Conservation (phyloP, 2,113 vertebrate genomes). For the Ahaetulla prasina region DNA sequence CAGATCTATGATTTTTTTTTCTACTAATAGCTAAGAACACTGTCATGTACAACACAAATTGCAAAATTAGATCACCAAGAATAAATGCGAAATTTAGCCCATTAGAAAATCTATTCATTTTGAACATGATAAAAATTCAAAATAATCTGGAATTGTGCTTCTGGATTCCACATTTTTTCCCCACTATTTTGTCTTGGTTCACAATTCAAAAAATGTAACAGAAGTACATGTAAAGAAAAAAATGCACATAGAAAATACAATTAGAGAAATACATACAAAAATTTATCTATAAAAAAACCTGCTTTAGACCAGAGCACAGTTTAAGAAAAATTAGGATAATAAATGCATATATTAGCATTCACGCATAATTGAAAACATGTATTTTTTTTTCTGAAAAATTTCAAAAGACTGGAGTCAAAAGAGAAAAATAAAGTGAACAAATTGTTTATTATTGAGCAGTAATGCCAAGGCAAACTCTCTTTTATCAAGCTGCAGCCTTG, state of each 20-base stretch:
- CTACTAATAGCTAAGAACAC: not conserved
- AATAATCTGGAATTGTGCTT: not conserved
- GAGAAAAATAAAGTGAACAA: not conserved
- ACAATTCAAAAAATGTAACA: not conserved
- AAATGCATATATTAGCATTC: not conserved
- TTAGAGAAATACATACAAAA: not conserved
- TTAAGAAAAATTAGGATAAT: not conserved
- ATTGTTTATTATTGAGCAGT: not conserved
- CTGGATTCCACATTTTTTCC: not conserved
- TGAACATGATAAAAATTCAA: not conserved
- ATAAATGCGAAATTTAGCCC: not conserved
- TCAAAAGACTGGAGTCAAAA: not conserved
- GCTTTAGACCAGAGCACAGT: not conserved
- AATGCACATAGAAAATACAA: not conserved
- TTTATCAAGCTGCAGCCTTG: not conserved
- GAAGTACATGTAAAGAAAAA: not conserved
- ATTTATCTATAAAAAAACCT: not conserved
- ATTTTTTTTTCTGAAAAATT: not conserved
- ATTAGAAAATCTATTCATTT: not conserved
- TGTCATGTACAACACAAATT: not conserved
- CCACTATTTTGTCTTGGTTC: not conserved
- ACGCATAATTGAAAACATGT: not conserved
- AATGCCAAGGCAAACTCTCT: not conserved
- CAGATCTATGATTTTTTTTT: not conserved
- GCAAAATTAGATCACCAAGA: not conserved